Evolutionary conservation across 1,140 invertebrate species (phyloP), one percentile per base, ranked within the genome.

Genomic region (Teleogryllus occipitalis): DNA sequence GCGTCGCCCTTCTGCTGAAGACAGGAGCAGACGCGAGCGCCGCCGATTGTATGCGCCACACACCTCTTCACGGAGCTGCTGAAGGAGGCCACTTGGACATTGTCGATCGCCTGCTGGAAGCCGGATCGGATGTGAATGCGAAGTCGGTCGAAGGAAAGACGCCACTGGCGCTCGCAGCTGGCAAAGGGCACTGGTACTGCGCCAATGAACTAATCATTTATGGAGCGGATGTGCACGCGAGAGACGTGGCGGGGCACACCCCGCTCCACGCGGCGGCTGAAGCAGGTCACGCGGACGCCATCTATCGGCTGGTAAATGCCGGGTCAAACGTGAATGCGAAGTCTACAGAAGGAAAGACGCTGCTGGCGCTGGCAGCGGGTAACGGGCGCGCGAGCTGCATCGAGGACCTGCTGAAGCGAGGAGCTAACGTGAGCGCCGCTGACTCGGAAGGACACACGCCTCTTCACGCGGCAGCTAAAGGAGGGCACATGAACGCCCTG

Each of bases 41-140:
- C 2, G 90, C 89, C 85, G 95, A 93, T 5, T 89, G n/a, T n/a
- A n/a, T n/a, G n/a, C n/a, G n/a, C 91, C 79, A 90, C 87, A 93
- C 90, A 7, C 88, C 90, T 0, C 54, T 84, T 7, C 82, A 84
- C 79, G 73, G 81, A 22, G 83, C 83, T 27, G 79, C 76, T 22
- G 8, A 76, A 47, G 72, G 21, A 0, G 81, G 82, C 18, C 49
- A 80, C n/a, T n/a, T 65, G 82, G 85, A 76, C 87, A 88, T n/a
- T n/a, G n/a, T n/a, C n/a, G n/a, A n/a, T n/a, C 10, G 87, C 91
- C 12, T 92, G 8, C 81, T 92, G 14, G 86, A 89, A 22, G 81
- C 88, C 80, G 89, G 89, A 21, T 90, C 90, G 7, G 82, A 85
- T 74, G 89, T 93, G 78, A 92, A 94, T 82, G 22, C n/a, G 8